A percentile compares a stretch with the other conserved stretches of the same genome.
Evolutionary conservation across 2,888 invertebrate genomes (phyloP).

Genomic region (Phyllotreta cruciferae): DNA sequence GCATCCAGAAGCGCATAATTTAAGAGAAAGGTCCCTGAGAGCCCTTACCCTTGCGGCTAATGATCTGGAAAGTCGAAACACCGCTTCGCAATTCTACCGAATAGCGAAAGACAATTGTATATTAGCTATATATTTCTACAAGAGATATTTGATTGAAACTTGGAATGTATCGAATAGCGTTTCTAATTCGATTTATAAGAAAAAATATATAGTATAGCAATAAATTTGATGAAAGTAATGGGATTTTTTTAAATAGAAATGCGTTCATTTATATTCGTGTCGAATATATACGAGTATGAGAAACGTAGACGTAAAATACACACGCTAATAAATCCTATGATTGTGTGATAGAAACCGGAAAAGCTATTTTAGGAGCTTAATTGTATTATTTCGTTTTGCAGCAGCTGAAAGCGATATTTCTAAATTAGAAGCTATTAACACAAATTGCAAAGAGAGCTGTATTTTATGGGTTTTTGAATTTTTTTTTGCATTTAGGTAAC

Average conservation of each 20-base stretch:
- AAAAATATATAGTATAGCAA: no score
- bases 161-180: no score
- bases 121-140: background rate
- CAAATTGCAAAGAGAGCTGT: no score
- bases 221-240: no score
- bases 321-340: conserved; percentile 1
- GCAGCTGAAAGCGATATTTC: conserved; percentile 7
- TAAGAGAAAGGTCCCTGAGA: conserved; percentile 16
- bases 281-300: background rate
- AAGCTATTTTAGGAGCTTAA: conserved; percentile 10
- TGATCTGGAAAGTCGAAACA: conserved; percentile 37
- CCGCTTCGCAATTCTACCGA: conserved; percentile 23
- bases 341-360: background rate
- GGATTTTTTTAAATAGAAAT: no score
- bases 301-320: conserved; percentile 2
- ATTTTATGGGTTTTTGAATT: no score
- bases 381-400: conserved; percentile 3
- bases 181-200: no score
- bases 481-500: no score
- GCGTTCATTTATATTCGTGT: no score
- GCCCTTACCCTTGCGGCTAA: conserved; percentile 30
- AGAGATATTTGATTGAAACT: background rate
- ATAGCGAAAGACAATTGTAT: background rate
- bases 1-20: conserved; percentile 33
- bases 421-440: background rate